Conservation (phyloP, 2,113 vertebrate genomes). For the Varanus salvator region DNA sequence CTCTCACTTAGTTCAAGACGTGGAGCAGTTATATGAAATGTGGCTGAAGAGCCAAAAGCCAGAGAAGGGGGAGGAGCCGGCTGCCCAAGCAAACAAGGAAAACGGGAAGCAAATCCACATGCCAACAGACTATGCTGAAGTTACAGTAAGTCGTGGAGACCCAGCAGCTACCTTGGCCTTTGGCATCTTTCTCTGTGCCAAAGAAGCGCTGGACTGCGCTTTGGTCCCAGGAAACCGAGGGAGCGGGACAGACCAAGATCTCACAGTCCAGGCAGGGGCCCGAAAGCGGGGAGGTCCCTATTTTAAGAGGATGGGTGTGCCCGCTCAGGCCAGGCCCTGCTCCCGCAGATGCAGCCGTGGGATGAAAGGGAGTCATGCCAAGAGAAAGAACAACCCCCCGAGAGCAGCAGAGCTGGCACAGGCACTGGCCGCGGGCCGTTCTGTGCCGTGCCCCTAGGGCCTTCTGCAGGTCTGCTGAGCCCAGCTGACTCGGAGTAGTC, state of each 20-base stretch:
- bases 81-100: slow-evolving; percentile 81
- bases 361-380: not conserved
- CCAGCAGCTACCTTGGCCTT: not conserved
- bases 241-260: not conserved
- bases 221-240: no score
- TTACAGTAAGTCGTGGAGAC: slow-evolving; percentile 83
- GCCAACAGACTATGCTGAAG: slow-evolving; percentile 97
- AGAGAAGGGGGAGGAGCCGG: slow-evolving; percentile 86
- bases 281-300: no score
- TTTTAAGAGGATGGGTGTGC: not conserved
- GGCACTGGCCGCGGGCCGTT: no score
- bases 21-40: slow-evolving; percentile 96
- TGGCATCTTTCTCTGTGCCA: not conserved
- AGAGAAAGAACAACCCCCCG: not conserved
- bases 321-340: not conserved
- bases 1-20: slow-evolving; percentile 90
- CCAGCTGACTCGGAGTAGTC: not conserved
- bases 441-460: not conserved
- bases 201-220: rapidly evolving
- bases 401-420: no score
- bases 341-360: not conserved
- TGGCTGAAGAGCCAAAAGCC: slow-evolving; percentile 93
- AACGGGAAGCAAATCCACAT: slow-evolving; percentile 97
- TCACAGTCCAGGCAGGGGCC: not conserved
- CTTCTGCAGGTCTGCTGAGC: not conserved